phyloP scores from a whole-genome alignment of 1,140 invertebrate genomes.

The Drosophila busckii region DNA sequence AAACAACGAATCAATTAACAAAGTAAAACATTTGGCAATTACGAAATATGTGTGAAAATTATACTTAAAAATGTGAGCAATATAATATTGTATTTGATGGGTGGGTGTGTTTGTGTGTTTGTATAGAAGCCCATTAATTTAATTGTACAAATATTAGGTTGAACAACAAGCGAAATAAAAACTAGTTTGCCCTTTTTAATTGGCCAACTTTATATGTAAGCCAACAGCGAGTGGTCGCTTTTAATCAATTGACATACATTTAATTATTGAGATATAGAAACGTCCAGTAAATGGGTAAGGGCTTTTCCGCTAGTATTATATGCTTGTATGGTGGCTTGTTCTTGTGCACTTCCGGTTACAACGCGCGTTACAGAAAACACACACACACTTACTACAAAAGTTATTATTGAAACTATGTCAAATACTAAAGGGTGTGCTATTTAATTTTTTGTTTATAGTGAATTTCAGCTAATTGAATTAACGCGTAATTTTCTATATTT shows the following conservation, averaged over 20 bases:
- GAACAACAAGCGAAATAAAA: too few relatives aligned
- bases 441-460: too few relatives aligned
- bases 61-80: conserved; percentile 1
- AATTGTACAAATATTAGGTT: conserved; percentile 44
- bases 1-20: conserved; percentile 23
- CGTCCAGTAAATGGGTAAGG: too few relatives aligned
- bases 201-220: too few relatives aligned
- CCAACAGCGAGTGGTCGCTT: too few relatives aligned
- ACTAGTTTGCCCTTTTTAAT: conserved; percentile 50
- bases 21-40: conserved; percentile 24
- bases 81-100: too few relatives aligned
- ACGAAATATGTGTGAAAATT: conserved; percentile 13
- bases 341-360: conserved; percentile 49
- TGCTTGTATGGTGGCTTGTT: conserved; percentile 11
- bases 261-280: too few relatives aligned
- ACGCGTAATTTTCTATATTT: conserved; percentile 15
- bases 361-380: conserved; percentile 40
- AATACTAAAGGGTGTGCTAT: too few relatives aligned
- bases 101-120: conserved; percentile 3
- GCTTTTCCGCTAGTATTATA: conserved; percentile 13
- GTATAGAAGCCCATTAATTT: conserved; percentile 34
- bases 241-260: too few relatives aligned
- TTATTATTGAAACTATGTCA: neutral
- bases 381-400: conserved; percentile 31
- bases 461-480: too few relatives aligned